Conservation (phyloP, 2,888 invertebrate species). For the Graphium colonna region DNA sequence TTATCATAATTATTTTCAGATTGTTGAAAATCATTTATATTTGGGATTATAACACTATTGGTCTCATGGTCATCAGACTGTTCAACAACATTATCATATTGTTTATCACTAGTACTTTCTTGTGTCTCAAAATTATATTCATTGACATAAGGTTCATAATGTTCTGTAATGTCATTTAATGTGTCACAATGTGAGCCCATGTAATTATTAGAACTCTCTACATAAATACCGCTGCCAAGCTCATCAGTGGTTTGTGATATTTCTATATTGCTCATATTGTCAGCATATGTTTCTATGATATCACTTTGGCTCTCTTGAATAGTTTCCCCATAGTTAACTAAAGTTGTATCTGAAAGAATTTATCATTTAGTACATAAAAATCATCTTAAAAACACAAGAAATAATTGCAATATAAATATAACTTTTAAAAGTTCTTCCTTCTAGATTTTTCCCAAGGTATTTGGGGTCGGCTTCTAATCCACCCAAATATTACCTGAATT, state of each 20-base stretch:
- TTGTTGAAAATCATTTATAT: slow-evolving; percentile 55
- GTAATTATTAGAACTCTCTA: slow-evolving; percentile 57
- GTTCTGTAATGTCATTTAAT: slow-evolving; percentile 51
- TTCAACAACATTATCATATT: slow-evolving; percentile 37
- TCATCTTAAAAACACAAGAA: too few species aligned
- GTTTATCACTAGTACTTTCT: slow-evolving; percentile 41
- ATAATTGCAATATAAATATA: too few species aligned
- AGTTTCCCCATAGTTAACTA: slow-evolving; percentile 66
- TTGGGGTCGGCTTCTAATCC: too few species aligned
- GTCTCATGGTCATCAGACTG: slow-evolving; percentile 38
- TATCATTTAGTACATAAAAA: too few species aligned
- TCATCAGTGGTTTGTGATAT: slow-evolving; percentile 61
- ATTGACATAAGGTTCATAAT: slow-evolving; percentile 63
- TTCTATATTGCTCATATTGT: slow-evolving; percentile 59
- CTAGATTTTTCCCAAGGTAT: too few species aligned
- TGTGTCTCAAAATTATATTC: slow-evolving; percentile 61
- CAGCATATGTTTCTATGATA: slow-evolving; percentile 57
- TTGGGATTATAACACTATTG: slow-evolving; percentile 41
- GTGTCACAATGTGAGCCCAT: slow-evolving; percentile 53
- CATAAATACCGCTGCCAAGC: slow-evolving; percentile 62
- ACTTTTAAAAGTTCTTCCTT: too few species aligned
- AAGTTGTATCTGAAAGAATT: slow-evolving; percentile 65
- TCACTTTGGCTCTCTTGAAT: slow-evolving; percentile 49
- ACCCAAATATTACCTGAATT: too few species aligned
- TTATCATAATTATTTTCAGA: slow-evolving; percentile 54